A percentile compares a stretch with the other conserved stretches of the same genome.
phyloP scores from a whole-genome alignment of 2,888 invertebrate genomes.

The Slavum lentiscoides region DNA sequence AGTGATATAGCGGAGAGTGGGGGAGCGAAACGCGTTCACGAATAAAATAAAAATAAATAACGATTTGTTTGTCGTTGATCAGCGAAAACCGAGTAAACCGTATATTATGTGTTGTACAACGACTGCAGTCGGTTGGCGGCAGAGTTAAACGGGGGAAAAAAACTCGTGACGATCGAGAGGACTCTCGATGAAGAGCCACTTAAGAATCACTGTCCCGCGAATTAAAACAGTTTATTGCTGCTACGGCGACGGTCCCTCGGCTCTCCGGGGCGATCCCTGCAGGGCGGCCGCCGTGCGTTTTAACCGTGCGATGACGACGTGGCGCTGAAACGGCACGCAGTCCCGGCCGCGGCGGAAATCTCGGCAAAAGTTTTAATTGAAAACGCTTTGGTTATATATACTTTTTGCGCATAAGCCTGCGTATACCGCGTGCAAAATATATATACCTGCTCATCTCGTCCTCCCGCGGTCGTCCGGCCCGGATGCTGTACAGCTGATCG shows the following conservation, averaged over 20 bases:
- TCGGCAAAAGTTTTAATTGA: conserved; percentile 47
- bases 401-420: conserved; percentile 16
- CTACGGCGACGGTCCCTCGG: not conserved
- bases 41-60: not conserved
- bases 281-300: not conserved
- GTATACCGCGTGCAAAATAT: not conserved
- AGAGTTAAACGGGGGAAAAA: too few relatives aligned
- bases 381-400: conserved; percentile 34
- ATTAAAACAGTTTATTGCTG: not conserved
- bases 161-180: not conserved
- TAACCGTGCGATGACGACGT: not conserved
- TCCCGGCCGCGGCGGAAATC: not conserved
- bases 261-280: not conserved
- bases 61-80: not conserved
- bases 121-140: not conserved
- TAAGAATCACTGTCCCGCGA: conserved; percentile 3
- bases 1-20: not conserved
- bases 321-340: too few relatives aligned
- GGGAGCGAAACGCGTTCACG: not conserved
- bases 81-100: not conserved
- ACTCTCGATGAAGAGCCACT: conserved; percentile 7
- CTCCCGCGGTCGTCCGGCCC: too few relatives aligned
- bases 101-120: not conserved
- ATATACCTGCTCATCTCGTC: not conserved
- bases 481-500: too few relatives aligned